Base-by-base conservation (phyloP, 2,113 vertebrate genomes). In the Rana temporaria region DNA sequence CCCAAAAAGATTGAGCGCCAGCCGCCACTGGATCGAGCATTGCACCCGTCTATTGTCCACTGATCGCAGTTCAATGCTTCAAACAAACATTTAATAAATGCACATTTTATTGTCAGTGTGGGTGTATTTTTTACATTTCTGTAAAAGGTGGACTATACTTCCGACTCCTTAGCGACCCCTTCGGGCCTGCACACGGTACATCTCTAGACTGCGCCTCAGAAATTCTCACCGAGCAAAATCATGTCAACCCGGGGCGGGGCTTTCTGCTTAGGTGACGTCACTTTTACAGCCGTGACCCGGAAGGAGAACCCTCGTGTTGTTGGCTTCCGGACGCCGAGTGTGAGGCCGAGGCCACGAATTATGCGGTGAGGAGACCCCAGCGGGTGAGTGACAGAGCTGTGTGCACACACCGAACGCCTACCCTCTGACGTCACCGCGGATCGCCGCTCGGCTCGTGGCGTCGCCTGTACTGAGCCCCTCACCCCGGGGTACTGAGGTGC, bases 291-390 rank as follows among this genome's bases (percentile, higher is more conserved):
- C 17, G 64, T 68, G 64, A 79, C 77, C 77, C 64, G 77, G 77
- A 79, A 79, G 77, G 9, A 68, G 64, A 67, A 20, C 19, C 48
- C 26, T 7, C 14, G 63, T 78, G 75, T 56, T 56, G 19, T 15
- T 57, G 48, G 77, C 26, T 79, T 79, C 64, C 77, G 63, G 77
- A 79, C 19, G 30, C 64, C 15, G 63, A 56, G 18, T 68, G 77
- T 55, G n/a, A 24, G 77, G 77, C 77, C 60, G 42, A n/a, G 17
- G 38, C 17, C 24, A 66, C 76, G 77, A 66, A 53, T 4, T 67
- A 67, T 78, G 75, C 63, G 52, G 77, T 68, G 77, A 34, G 53
- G 26, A 32, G 53, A 20, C 53, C 77, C 77, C 30, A 64, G 77
- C 52, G 18, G 77, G 77, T 68, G 77, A 79, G 64, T 67, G 64